Percentiles rank a stretch among this genome's conserved stretches.
Conservation (phyloP, 2,888 invertebrate genomes). For the Heliconius charithonia region DNA sequence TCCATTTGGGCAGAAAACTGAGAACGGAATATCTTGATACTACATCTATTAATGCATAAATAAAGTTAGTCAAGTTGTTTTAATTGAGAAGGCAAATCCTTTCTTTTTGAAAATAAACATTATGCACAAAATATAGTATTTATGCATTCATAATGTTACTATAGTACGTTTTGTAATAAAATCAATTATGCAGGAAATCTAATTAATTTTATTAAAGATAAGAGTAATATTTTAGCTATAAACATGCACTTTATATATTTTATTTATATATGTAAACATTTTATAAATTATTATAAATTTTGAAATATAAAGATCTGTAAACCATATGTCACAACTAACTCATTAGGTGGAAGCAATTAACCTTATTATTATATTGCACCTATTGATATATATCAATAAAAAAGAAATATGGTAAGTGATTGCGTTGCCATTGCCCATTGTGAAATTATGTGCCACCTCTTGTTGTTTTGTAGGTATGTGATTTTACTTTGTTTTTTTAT, state of each 20-base stretch:
- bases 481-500: no score
- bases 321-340: slow-evolving; percentile 36
- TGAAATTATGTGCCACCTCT: background rate
- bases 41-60: background rate
- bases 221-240: background rate
- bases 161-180: background rate
- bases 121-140: no score
- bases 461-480: background rate
- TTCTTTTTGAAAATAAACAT: no score
- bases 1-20: no score
- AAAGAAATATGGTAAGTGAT: background rate
- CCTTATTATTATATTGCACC: slow-evolving; percentile 33
- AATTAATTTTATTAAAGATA: background rate
- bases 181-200: no score
- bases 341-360: slow-evolving; percentile 43
- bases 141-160: background rate
- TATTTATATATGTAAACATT: background rate
- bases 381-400: slow-evolving; percentile 11
- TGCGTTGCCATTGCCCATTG: background rate
- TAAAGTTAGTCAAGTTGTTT: background rate
- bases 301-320: slow-evolving; percentile 31
- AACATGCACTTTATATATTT: background rate
- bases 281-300: background rate
- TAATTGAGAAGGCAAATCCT: background rate
- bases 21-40: no score